These are phyloP conservation scores for Ypsolopha sequella DNA, from an alignment of 2,888 invertebrate genomes.

Conservation along the genomic window DNA sequence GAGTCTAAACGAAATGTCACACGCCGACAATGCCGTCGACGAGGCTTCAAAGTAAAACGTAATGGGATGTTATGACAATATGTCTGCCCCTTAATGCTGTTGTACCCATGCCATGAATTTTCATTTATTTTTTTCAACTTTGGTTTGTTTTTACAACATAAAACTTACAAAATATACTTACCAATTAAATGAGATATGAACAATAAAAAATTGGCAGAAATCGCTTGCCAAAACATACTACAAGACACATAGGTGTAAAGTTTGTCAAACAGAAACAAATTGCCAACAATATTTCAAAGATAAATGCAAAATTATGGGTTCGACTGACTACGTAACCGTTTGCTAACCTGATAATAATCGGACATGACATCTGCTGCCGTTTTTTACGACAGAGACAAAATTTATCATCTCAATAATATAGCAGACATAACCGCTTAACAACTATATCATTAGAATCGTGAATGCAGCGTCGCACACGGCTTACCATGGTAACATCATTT, in stretches of 20 bases:
- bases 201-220: no score
- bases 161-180: constrained; percentile 7
- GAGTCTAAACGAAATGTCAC: constrained; percentile 52
- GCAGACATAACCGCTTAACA: constrained; percentile 15
- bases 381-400: constrained; percentile 29
- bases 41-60: constrained; percentile 54
- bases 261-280: no score
- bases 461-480: constrained; percentile 23
- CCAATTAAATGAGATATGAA: no score
- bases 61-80: constrained; percentile 63
- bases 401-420: constrained; percentile 20
- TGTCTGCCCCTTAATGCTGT: constrained; percentile 26
- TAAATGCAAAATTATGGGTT: constrained; percentile 19
- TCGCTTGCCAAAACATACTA: no score
- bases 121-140: no score
- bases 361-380: constrained; percentile 25
- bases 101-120: no score
- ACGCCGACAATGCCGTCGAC: constrained; percentile 44
- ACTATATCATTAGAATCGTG: constrained; percentile 31
- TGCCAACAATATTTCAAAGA: background rate
- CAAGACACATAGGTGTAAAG: no score
- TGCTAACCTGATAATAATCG: constrained; percentile 43
- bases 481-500: constrained; percentile 39
- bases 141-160: constrained; percentile 16
- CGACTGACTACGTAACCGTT: background rate